Conservation (phyloP, 2,888 invertebrate genomes). For the Slavum lentiscoides region DNA sequence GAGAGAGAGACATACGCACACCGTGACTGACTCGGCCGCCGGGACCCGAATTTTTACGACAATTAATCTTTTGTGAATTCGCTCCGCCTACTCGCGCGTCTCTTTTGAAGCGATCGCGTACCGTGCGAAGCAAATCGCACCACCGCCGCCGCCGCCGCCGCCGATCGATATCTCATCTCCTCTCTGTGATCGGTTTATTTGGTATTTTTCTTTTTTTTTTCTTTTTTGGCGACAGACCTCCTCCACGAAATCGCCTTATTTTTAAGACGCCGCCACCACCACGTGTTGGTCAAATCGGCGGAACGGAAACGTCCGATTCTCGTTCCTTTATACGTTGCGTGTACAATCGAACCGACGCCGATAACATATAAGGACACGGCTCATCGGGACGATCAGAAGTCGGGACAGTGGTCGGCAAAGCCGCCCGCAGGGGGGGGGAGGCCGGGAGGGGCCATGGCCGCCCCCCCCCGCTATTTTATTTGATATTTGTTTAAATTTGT, state of each 20-base stretch:
- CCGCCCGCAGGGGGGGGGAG: no score
- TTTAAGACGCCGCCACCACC: background rate
- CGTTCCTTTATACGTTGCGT: background rate
- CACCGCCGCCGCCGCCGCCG: no score
- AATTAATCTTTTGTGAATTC: slow-evolving; percentile 36
- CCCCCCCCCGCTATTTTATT: no score
- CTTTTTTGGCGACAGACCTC: background rate
- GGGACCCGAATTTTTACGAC: background rate
- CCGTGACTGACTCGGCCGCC: no score
- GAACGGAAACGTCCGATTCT: slow-evolving; percentile 7
- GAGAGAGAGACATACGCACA: no score
- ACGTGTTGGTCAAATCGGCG: slow-evolving; percentile 4
- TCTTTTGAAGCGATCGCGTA: background rate
- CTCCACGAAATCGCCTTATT: background rate
- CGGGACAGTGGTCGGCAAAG: no score
- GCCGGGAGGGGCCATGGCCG: no score
- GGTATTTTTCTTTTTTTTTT: no score
- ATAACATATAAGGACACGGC: background rate
- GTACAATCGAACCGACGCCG: slow-evolving; percentile 24
- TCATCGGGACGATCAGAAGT: no score
- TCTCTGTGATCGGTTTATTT: background rate
- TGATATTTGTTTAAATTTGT: no score
- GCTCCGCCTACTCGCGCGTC: slow-evolving; percentile 24
- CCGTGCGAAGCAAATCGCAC: slow-evolving; percentile 43
- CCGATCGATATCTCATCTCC: background rate